Evolutionary conservation across 1,140 invertebrate genomes (phyloP).

Genomic region (Lasioglossum albipes): DNA sequence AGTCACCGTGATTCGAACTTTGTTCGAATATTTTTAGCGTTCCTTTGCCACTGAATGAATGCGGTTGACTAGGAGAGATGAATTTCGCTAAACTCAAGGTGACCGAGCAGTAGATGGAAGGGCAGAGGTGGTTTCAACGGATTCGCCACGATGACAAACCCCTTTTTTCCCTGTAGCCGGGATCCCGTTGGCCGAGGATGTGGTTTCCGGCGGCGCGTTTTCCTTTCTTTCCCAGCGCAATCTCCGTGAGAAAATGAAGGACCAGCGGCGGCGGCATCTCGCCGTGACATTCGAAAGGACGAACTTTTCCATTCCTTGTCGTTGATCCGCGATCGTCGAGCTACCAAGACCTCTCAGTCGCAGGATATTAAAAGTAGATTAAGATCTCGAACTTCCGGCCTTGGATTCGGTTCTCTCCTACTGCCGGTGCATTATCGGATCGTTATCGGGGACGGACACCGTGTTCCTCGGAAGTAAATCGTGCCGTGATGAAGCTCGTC

Average conservation of each 20-base stretch:
- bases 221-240: slow-evolving; percentile 42
- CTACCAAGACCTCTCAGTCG: slow-evolving; percentile 52
- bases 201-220: slow-evolving; percentile 4
- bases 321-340: slow-evolving; percentile 45
- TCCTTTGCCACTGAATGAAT: neutral
- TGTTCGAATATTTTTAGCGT: no score
- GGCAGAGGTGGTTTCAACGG: neutral
- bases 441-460: slow-evolving; percentile 3
- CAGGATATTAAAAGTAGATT: slow-evolving; percentile 68
- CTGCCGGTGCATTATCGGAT: slow-evolving; percentile 23
- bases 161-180: neutral
- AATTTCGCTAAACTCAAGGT: slow-evolving; percentile 18
- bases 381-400: slow-evolving; percentile 57
- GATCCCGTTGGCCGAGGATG: neutral
- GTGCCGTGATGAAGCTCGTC: neutral
- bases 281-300: slow-evolving; percentile 11
- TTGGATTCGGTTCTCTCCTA: slow-evolving; percentile 38
- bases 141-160: slow-evolving; percentile 10
- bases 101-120: neutral
- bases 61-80: slow-evolving; percentile 17
- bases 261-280: slow-evolving; percentile 20
- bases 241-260: slow-evolving; percentile 63
- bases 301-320: slow-evolving; percentile 45
- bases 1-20: no score
- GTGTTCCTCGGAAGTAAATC: neutral